Conservation (phyloP, 2,113 vertebrate species). For the Psettodes erumei region DNA sequence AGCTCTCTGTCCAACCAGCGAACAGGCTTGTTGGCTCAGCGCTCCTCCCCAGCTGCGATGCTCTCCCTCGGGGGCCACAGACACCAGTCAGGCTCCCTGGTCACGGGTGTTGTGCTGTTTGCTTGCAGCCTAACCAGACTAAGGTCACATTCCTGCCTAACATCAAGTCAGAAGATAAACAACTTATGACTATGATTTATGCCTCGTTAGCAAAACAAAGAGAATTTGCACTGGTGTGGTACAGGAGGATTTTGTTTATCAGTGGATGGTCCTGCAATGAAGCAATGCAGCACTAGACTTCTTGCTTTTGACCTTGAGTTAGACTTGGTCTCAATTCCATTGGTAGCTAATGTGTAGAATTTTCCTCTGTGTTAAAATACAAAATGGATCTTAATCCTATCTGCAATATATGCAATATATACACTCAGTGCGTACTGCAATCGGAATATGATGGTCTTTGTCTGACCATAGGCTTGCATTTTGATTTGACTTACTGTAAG, state of each 20-base stretch:
- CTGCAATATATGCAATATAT: neutral
- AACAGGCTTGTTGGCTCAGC: constrained; percentile 33
- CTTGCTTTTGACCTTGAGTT: constrained; percentile 48
- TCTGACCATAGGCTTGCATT: neutral
- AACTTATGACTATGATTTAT: constrained; percentile 30
- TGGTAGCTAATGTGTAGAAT: neutral
- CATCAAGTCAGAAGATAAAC: constrained; percentile 35
- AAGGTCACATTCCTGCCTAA: constrained; percentile 54
- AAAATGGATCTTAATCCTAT: neutral
- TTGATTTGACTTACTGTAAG: neutral
- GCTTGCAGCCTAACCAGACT: constrained; percentile 42
- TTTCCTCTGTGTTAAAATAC: constrained; percentile 6
- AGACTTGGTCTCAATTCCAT: neutral
- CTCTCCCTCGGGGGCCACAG: constrained; percentile 40
- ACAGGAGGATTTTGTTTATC: neutral
- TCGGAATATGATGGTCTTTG: neutral
- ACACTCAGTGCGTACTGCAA: neutral
- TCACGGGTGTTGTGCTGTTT: constrained; percentile 54
- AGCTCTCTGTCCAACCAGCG: constrained; percentile 27
- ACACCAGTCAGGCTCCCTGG: constrained; percentile 39
- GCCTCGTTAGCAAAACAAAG: neutral
- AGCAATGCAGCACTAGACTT: neutral
- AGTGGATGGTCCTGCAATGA: neutral
- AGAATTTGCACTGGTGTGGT: neutral
- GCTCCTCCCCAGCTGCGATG: constrained; percentile 45